These are phyloP conservation scores for Lithophane leautieri DNA, from an alignment of 2,888 invertebrate genomes.

Conservation along the genomic window DNA sequence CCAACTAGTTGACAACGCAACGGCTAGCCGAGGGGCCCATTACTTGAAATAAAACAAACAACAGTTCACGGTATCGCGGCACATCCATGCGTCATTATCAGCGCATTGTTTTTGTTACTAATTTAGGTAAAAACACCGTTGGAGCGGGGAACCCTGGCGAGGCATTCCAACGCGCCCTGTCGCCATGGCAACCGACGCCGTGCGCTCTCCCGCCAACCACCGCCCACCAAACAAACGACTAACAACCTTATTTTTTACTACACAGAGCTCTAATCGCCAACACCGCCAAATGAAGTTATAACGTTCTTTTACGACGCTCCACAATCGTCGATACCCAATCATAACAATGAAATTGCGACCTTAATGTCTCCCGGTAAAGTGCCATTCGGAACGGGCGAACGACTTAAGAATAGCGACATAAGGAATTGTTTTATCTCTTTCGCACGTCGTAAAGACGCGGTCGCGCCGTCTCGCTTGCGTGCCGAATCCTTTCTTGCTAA, in stretches of 20 bases:
- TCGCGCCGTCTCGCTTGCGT: constrained; percentile 83
- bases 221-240: constrained; percentile 78
- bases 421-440: constrained; percentile 90
- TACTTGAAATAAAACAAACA: constrained; percentile 66
- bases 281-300: constrained; percentile 87
- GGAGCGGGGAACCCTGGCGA: constrained; percentile 81
- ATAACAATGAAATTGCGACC: constrained; percentile 89
- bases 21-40: constrained; percentile 52
- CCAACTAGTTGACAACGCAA: constrained; percentile 45
- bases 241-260: constrained; percentile 81
- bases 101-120: constrained; percentile 78
- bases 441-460: constrained; percentile 87
- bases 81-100: constrained; percentile 74
- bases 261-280: constrained; percentile 80
- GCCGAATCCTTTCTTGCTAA: constrained; percentile 83
- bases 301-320: constrained; percentile 86
- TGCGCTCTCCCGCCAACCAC: constrained; percentile 76
- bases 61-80: constrained; percentile 60
- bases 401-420: constrained; percentile 89
- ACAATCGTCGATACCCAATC: constrained; percentile 85
- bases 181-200: constrained; percentile 90
- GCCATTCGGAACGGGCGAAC: constrained; percentile 85
- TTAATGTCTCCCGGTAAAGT: constrained; percentile 86
- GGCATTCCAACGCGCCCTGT: constrained; percentile 88
- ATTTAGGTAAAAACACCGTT: constrained; percentile 84